Conservation (phyloP, 2,888 invertebrate species). For the Artemia sp. region DNA sequence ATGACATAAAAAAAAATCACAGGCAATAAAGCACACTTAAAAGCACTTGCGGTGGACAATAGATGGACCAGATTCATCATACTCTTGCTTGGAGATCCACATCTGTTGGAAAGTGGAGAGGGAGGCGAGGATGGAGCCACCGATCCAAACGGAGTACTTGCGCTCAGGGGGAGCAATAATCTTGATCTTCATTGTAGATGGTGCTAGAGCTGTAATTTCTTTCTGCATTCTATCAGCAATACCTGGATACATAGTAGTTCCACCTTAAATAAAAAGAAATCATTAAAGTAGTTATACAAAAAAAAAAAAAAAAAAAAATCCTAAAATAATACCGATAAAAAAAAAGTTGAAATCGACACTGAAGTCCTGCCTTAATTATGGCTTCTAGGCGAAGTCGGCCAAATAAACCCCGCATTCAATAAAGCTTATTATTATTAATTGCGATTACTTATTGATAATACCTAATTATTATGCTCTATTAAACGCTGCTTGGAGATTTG, state of each 20-base stretch:
- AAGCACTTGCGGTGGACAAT: slow-evolving; percentile 39
- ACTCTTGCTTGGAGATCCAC: slow-evolving; percentile 82
- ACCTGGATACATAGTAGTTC: slow-evolving; percentile 87
- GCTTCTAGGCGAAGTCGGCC: too few relatives aligned
- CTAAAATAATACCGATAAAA: too few relatives aligned
- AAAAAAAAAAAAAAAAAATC: too few relatives aligned
- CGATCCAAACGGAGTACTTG: slow-evolving; percentile 83
- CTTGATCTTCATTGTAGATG: slow-evolving; percentile 85
- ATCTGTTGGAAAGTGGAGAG: slow-evolving; percentile 78
- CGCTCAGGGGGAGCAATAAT: slow-evolving; percentile 80
- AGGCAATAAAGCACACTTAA: slow-evolving; percentile 28
- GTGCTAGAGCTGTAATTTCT: slow-evolving; percentile 73
- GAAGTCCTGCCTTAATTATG: too few relatives aligned
- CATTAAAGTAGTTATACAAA: too few relatives aligned
- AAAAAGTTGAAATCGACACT: too few relatives aligned
- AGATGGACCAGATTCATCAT: slow-evolving; percentile 59
- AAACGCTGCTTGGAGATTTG: too few relatives aligned
- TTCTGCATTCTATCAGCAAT: slow-evolving; percentile 79
- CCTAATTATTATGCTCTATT: too few relatives aligned
- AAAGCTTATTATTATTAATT: too few relatives aligned
- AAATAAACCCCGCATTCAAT: too few relatives aligned
- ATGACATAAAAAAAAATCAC: too few relatives aligned
- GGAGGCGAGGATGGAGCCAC: slow-evolving; percentile 71
- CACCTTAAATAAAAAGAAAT: slow-evolving; percentile 37
- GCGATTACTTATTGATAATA: too few relatives aligned